These are phyloP conservation scores for Acanthacorydalis orientalis DNA, from an alignment of 2,888 invertebrate genomes.

Conservation along the genomic window DNA sequence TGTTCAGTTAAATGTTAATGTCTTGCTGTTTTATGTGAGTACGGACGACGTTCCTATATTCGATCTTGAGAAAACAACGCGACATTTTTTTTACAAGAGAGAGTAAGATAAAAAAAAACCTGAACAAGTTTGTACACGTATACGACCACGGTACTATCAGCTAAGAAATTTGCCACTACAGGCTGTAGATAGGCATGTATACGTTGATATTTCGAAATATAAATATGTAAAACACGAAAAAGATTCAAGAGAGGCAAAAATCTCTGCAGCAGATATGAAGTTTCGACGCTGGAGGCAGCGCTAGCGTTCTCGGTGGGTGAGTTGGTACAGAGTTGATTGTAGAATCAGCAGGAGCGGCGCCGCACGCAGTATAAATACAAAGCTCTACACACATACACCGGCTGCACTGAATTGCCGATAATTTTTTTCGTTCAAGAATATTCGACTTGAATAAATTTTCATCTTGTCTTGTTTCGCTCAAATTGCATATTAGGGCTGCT, in stretches of 20 bases:
- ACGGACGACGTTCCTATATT: too few species aligned
- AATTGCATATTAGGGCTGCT: too few species aligned
- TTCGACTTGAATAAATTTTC: conserved; percentile 2
- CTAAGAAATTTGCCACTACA: too few species aligned
- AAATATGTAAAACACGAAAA: background rate
- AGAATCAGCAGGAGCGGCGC: conserved; percentile 9
- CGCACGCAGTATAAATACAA: conserved; percentile 19
- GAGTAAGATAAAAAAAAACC: too few species aligned
- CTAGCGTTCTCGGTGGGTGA: background rate
- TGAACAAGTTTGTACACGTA: too few species aligned
- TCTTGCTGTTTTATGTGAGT: too few species aligned
- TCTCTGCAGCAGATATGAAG: background rate
- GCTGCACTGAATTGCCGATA: conserved; percentile 21
- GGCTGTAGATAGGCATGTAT: background rate
- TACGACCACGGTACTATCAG: too few species aligned
- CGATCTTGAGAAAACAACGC: too few species aligned
- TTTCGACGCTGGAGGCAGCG: background rate
- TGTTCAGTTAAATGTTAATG: too few species aligned
- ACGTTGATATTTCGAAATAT: background rate
- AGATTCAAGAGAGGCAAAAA: background rate
- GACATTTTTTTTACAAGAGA: too few species aligned
- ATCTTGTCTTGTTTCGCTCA: background rate
- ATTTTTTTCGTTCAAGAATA: conserved; percentile 1
- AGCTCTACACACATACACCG: conserved; percentile 17
- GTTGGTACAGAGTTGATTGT: conserved; percentile 10